Evolutionary conservation across 2,113 vertebrate genomes (phyloP).

Genomic region (Cyprinodon brontotheroides): DNA sequence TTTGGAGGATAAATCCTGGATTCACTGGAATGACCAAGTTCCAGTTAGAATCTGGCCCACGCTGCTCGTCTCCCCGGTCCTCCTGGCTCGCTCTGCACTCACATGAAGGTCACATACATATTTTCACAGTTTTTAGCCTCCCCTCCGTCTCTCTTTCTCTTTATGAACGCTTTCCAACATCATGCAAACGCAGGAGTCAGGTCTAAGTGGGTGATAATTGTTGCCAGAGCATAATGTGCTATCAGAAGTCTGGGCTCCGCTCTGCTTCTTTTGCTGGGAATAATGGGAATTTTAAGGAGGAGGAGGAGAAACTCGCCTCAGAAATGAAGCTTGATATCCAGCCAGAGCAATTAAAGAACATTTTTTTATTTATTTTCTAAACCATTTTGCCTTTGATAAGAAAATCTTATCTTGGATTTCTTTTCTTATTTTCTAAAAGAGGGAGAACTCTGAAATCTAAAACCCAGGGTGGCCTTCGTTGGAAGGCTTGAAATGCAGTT

Average conservation of each 20-base stretch:
- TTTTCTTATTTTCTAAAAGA: not conserved
- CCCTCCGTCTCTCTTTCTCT: not conserved
- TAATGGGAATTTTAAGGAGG: slow-evolving; percentile 37
- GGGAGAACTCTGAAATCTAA: not conserved
- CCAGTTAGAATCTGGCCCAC: slow-evolving; percentile 61
- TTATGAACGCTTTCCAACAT: slow-evolving; percentile 54
- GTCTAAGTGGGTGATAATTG: slow-evolving; percentile 77
- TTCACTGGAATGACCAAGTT: slow-evolving; percentile 72
- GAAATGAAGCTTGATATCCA: slow-evolving; percentile 27
- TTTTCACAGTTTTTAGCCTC: slow-evolving; percentile 33
- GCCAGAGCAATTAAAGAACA: slow-evolving; percentile 35
- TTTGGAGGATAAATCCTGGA: slow-evolving; percentile 73
- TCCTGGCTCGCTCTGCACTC: slow-evolving; percentile 39
- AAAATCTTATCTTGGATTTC: not conserved
- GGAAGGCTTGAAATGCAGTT: not conserved
- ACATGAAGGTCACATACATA: slow-evolving; percentile 65
- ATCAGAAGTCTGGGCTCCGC: slow-evolving; percentile 68
- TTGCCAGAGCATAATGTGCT: slow-evolving; percentile 73
- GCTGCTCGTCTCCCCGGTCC: slow-evolving; percentile 48
- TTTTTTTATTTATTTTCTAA: not conserved
- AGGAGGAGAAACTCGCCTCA: slow-evolving; percentile 4
- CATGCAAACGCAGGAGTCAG: slow-evolving; percentile 67
- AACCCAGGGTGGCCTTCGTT: not conserved
- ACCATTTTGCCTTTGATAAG: not conserved
- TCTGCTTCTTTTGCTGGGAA: slow-evolving; percentile 53